Evolutionary conservation across 2,888 invertebrate species (phyloP), one percentile per base, ranked within the genome.

Genomic region (Halocaridina rubra): DNA sequence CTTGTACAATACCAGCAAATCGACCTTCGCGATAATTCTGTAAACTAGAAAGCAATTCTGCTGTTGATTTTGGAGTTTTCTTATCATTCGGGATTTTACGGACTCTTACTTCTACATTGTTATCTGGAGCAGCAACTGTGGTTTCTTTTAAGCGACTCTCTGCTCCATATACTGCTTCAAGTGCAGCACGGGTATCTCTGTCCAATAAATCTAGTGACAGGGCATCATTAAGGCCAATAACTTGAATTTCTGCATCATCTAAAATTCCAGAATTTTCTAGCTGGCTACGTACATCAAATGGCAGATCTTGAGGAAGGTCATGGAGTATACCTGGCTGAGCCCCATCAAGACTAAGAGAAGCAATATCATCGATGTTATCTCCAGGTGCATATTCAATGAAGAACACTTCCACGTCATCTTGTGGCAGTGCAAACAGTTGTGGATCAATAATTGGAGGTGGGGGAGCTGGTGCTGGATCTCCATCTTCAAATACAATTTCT

Each of bases 401-500:
- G 33, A 74, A 88, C 24, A 88, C 88, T 53, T 88, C 88, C 13
- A 88, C 86, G 29, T 81, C 81, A 16, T 88, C 88, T 19, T 85
- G 72, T 16, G 64, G 84, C 13, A 82, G 29, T 1, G 76, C 80
- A 76, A 75, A 88, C 32, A 88, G 81, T 19, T 78, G 74, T 22
- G 82, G 84, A 33, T 88, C 88, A 16, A 88, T 84, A n/a, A 78
- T 61, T 3, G 80, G 86, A 16, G 79, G 86, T 13, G 86, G 86
- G 16, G 69, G 86, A 30, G 86, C 39, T 8, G 81, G 88, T 1
- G 53, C 69, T n/a, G 88, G 86, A 1, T 84, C 86, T 10, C 84
- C 88, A 46, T 88, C 88, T 57, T 88, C 80, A 78, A 88, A 86
- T 16, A 88, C 84, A 24, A 88, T 88, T 46, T 88, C 88, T 29